Base-by-base conservation (phyloP, 2,797 vertebrate genomes). In the Meriones psammophilus region DNA sequence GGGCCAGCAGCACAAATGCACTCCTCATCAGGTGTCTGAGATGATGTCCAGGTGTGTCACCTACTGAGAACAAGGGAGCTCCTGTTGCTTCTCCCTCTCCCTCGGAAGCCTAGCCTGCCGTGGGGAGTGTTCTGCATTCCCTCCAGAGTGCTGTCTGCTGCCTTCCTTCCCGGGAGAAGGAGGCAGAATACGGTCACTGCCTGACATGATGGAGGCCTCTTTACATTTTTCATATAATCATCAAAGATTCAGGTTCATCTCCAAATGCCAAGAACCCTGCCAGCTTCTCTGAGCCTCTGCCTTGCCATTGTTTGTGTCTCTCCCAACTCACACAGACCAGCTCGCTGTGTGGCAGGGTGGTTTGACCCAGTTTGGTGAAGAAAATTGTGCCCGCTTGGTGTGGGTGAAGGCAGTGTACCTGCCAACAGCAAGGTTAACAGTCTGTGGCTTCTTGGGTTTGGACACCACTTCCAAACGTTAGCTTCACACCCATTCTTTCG, bases 11-110 rank as follows among this genome's bases (percentile, higher is more conserved):
- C 62, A 95, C 66, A 5, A 89, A 74, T 28, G 94, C 84, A 28
- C 94, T 91, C 96, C 96, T 92, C 96, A 92, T 78, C 95, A 93
- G 88, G 81, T 95, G 97, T 96, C 97, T 97, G 96, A 93, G 95
- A 93, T 20, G 12, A 58, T 56, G 78, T 91, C 92, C 93, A 26
- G 89, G 87, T n/a, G 66, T 83, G 98, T 98, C 96, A 94, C 96
- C 94, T 92, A 28, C 96, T 62, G 92, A 96, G 98, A 96, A 96
- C 88, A 66, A 95, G 96, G 96, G 94, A 86, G 8, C 85, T 94
- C 81, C 91, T 95, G 73, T 96, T 94, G 87, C 15, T 0, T 77
- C 89, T 91, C 89, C 64, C 62, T 73, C 15, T 88, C 89, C 64
- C 62, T 73, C 15, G 79, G 83, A 84, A 92, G 91, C 60, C 78